Conservation (phyloP, 2,113 vertebrate genomes). For the Tinamus guttatus region DNA sequence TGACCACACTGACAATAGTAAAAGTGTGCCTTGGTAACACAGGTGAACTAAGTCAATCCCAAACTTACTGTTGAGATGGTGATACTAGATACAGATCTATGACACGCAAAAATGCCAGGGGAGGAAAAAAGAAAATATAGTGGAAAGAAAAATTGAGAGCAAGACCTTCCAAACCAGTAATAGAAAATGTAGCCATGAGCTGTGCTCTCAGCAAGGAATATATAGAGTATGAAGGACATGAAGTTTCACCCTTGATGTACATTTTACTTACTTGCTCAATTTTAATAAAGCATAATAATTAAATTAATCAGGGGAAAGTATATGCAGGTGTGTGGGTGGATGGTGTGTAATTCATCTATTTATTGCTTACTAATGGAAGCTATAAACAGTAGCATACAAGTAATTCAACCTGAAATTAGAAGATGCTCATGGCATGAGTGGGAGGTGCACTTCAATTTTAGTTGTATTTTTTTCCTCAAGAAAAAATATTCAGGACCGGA, state of each 20-base stretch:
- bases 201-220: background rate
- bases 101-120: background rate
- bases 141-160: background rate
- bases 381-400: background rate
- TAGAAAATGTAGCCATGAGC: background rate
- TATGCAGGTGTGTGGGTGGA: background rate
- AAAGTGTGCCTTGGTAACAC: background rate
- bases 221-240: background rate
- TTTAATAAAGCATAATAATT: conserved; percentile 23
- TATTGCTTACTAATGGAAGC: background rate
- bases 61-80: background rate
- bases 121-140: background rate
- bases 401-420: conserved; percentile 34
- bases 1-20: background rate
- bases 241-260: background rate
- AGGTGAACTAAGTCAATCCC: background rate
- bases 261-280: background rate
- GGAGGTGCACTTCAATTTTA: background rate
- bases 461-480: background rate
- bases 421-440: background rate
- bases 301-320: conserved; percentile 27
- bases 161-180: background rate
- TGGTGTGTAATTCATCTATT: background rate
- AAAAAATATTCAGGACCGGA: background rate
- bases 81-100: background rate